These are phyloP conservation scores for Oryzias dopingdopingensis DNA, from an alignment of 2,797 vertebrate species.

Conservation along the genomic window DNA sequence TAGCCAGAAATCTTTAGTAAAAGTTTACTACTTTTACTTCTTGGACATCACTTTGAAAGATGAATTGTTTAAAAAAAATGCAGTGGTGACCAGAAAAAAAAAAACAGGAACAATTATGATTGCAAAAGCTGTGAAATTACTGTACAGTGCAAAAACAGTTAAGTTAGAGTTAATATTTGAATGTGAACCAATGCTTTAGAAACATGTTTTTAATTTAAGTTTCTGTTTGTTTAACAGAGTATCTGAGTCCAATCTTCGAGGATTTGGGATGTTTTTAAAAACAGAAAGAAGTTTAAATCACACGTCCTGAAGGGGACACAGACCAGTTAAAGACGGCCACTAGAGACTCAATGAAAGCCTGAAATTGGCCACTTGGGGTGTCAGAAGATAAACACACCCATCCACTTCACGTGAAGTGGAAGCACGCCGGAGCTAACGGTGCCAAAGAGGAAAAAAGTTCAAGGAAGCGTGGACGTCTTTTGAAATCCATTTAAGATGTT, in stretches of 20 bases:
- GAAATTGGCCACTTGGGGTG: constrained; percentile 48
- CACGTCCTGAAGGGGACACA: constrained; percentile 41
- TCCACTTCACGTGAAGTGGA: constrained; percentile 10
- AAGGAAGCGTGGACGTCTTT: constrained; percentile 1
- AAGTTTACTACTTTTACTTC: neutral
- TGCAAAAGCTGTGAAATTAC: constrained; percentile 62
- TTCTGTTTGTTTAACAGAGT: constrained; percentile 59
- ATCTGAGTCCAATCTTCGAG: constrained; percentile 53
- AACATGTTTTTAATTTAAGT: constrained; percentile 5
- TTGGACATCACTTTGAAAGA: constrained; percentile 44
- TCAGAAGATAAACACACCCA: constrained; percentile 26
- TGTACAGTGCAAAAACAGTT: neutral
- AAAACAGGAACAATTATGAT: constrained; percentile 69
- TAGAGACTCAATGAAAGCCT: constrained; percentile 29
- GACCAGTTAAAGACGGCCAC: constrained; percentile 21
- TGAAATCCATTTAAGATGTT: neutral
- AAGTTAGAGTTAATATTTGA: neutral
- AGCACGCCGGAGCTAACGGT: constrained; percentile 1
- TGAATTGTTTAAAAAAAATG: constrained; percentile 60
- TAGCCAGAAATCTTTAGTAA: too few species aligned
- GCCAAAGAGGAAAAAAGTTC: constrained; percentile 2
- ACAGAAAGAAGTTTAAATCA: constrained; percentile 57
- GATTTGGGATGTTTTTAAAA: constrained; percentile 34
- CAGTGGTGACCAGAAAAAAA: constrained; percentile 43
- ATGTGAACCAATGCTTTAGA: constrained; percentile 11